Evolutionary conservation across 2,888 invertebrate species (phyloP).

Genomic region (Augiades crinisus): DNA sequence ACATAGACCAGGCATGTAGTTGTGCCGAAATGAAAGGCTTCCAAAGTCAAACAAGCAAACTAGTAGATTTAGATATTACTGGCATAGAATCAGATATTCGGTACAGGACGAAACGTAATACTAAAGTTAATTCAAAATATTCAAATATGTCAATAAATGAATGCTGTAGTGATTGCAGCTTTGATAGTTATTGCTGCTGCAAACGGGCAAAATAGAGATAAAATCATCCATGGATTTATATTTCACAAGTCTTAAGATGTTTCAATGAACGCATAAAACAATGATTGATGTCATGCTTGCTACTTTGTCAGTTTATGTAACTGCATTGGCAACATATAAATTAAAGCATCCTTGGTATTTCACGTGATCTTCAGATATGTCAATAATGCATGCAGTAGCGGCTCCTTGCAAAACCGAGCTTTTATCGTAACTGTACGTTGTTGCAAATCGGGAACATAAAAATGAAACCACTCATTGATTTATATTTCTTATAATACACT

Average conservation of each 20-base stretch:
- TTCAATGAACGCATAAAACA: too few relatives aligned
- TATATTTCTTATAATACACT: conserved; percentile 79
- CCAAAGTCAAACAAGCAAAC: conserved; percentile 16
- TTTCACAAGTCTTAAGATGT: too few relatives aligned
- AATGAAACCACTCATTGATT: conserved; percentile 58
- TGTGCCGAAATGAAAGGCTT: conserved; percentile 23
- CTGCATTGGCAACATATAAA: too few relatives aligned
- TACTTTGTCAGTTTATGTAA: too few relatives aligned
- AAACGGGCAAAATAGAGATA: conserved; percentile 35
- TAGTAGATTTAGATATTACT: too few relatives aligned
- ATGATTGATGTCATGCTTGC: too few relatives aligned
- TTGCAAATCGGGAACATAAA: conserved; percentile 8
- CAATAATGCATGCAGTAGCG: too few relatives aligned
- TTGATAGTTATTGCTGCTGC: conserved; percentile 26
- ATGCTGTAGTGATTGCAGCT: conserved; percentile 3
- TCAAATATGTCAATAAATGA: not conserved
- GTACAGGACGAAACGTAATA: conserved; percentile 12
- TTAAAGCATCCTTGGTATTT: too few relatives aligned
- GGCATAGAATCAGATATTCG: conserved; percentile 15
- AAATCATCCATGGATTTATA: conserved; percentile 65
- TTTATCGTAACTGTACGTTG: too few relatives aligned
- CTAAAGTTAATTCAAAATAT: not conserved
- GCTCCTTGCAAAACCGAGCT: too few relatives aligned
- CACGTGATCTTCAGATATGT: too few relatives aligned
- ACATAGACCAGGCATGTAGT: conserved; percentile 39